Percentiles rank a stretch among this genome's conserved stretches.
Evolutionary conservation across 23 tunicate genomes (phyloP).

Genomic region (Halocynthia aurantium): DNA sequence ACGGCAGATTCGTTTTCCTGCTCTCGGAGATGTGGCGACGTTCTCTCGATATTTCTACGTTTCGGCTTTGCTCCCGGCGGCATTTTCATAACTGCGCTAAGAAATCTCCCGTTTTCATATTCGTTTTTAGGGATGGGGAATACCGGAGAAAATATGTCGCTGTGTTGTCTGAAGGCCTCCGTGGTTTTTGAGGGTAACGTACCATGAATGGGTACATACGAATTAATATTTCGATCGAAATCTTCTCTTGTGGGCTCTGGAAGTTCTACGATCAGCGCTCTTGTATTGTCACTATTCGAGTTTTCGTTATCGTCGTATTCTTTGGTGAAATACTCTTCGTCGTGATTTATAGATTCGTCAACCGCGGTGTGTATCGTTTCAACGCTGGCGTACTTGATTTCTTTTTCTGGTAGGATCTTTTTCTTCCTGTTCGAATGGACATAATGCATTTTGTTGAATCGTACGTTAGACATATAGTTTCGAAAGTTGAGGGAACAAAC

Average conservation of each 20-base stretch:
- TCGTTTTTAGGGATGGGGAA: not conserved
- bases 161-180: not conserved
- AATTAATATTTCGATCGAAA: not conserved
- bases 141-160: not conserved
- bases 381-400: conserved; percentile 24
- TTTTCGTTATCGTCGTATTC: not conserved
- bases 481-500: too few species aligned
- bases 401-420: not conserved
- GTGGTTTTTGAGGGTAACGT: not conserved
- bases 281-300: not conserved
- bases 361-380: conserved; percentile 21
- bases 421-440: too few species aligned
- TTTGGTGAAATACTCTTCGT: conserved; percentile 19
- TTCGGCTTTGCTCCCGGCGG: conserved; percentile 16
- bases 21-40: not conserved
- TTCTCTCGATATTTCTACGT: not conserved
- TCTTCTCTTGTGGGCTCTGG: not conserved
- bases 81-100: conserved; percentile 4
- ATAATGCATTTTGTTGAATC: too few species aligned
- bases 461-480: too few species aligned
- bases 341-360: conserved; percentile 1
- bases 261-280: conserved; percentile 3
- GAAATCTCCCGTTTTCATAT: conserved; percentile 6
- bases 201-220: not conserved
- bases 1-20: not conserved